Evolutionary conservation across 2,888 invertebrate genomes (phyloP).

Genomic region (Antheraea assamensis): DNA sequence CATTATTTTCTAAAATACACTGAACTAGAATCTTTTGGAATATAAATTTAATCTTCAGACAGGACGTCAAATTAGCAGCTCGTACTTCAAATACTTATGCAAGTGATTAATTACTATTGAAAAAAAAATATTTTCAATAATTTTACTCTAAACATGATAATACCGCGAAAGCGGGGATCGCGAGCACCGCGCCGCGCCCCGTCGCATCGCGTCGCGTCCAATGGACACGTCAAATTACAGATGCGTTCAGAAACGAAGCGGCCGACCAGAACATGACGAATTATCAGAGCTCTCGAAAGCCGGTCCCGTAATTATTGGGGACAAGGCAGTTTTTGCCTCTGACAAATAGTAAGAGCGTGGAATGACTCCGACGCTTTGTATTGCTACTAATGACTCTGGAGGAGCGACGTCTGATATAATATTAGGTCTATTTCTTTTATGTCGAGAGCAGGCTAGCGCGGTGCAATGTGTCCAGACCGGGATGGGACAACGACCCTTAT

Average conservation of each 20-base stretch:
- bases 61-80: neutral
- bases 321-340: slow-evolving; percentile 80
- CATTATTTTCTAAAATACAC: too few relatives aligned
- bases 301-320: slow-evolving; percentile 81
- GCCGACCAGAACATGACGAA: slow-evolving; percentile 82
- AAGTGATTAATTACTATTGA: neutral
- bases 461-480: slow-evolving; percentile 56
- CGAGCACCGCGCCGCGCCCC: neutral
- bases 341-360: slow-evolving; percentile 80
- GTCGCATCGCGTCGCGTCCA: slow-evolving; percentile 45
- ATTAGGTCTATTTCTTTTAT: slow-evolving; percentile 73
- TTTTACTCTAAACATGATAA: neutral
- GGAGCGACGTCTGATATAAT: slow-evolving; percentile 74
- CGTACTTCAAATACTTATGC: neutral
- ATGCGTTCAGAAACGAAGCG: slow-evolving; percentile 74
- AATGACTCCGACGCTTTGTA: slow-evolving; percentile 77
- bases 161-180: neutral
- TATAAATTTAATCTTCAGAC: neutral
- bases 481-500: slow-evolving; percentile 75
- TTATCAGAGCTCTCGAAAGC: slow-evolving; percentile 74
- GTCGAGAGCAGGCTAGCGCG: slow-evolving; percentile 59
- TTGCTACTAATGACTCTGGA: slow-evolving; percentile 78
- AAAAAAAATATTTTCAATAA: neutral
- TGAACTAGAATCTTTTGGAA: too few relatives aligned
- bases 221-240: slow-evolving; percentile 79